A percentile compares a stretch with the other conserved stretches of the same genome.
Evolutionary conservation across 2,797 vertebrate species (phyloP).

Genomic region (Phrynocephalus vlangalii): DNA sequence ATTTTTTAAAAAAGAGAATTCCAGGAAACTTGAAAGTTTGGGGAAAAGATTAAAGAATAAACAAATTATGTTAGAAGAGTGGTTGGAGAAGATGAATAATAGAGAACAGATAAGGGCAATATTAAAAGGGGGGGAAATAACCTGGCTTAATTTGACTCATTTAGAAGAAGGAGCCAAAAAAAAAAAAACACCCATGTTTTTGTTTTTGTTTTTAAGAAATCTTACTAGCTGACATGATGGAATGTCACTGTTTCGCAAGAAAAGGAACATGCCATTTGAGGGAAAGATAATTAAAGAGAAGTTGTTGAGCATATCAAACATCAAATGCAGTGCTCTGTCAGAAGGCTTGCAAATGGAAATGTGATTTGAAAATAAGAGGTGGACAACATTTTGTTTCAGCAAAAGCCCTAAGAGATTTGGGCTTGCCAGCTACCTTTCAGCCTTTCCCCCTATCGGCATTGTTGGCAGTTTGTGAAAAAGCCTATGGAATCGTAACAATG

Average conservation of each 20-base stretch:
- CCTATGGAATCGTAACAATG: constrained; percentile 8
- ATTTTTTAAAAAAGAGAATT: no score
- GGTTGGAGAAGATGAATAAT: no score
- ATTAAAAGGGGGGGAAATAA: no score
- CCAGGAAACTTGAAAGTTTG: no score
- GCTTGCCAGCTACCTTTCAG: constrained; percentile 17
- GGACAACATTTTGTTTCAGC: not conserved
- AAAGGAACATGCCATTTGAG: not conserved
- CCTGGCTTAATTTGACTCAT: no score
- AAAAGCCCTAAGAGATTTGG: not conserved
- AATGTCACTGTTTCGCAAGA: not conserved
- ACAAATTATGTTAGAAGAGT: no score
- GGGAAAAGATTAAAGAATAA: no score
- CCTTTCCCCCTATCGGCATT: not conserved
- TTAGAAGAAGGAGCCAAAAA: no score
- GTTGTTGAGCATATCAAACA: constrained; percentile 2
- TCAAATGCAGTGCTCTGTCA: constrained; percentile 1
- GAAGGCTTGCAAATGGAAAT: constrained; percentile 14
- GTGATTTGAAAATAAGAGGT: constrained; percentile 13
- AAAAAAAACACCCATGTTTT: no score
- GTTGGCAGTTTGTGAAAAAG: constrained; percentile 3
- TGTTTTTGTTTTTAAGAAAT: not conserved
- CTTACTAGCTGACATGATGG: not conserved
- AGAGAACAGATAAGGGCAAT: no score
- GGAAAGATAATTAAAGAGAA: constrained; percentile 22